phyloP scores from a whole-genome alignment of 2,113 vertebrate species.

The Setophaga coronata region DNA sequence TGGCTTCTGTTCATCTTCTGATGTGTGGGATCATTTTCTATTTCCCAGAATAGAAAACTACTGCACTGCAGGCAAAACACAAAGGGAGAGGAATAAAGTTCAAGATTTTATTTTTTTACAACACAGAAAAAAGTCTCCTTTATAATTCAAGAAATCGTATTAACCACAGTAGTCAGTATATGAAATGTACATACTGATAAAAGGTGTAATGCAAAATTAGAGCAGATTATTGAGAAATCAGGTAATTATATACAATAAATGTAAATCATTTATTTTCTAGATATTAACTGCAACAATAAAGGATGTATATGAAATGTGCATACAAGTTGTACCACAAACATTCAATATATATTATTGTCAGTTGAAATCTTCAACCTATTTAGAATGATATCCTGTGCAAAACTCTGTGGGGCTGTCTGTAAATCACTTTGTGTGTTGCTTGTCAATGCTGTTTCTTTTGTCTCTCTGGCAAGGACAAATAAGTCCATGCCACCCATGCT shows the following conservation, averaged over 20 bases:
- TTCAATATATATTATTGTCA: neutral
- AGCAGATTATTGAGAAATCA: neutral
- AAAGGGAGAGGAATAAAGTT: neutral
- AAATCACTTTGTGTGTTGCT: neutral
- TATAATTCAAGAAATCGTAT: neutral
- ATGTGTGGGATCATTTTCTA: neutral
- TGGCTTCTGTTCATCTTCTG: neutral
- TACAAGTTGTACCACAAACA: neutral
- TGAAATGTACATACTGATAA: neutral
- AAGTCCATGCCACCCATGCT: neutral
- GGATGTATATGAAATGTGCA: neutral
- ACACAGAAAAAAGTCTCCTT: neutral
- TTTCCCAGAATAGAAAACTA: neutral
- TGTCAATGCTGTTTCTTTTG: neutral
- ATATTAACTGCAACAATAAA: neutral
- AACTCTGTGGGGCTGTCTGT: neutral
- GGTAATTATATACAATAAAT: neutral
- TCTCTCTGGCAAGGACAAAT: neutral
- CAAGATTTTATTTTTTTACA: neutral
- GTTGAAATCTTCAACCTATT: neutral
- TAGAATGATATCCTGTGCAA: neutral
- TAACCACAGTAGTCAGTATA: neutral
- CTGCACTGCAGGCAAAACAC: neutral
- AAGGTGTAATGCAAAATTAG: neutral
- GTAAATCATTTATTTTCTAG: neutral